Evolutionary conservation across 2,888 invertebrate genomes (phyloP).

Genomic region (Eupithecia abbreviata): DNA sequence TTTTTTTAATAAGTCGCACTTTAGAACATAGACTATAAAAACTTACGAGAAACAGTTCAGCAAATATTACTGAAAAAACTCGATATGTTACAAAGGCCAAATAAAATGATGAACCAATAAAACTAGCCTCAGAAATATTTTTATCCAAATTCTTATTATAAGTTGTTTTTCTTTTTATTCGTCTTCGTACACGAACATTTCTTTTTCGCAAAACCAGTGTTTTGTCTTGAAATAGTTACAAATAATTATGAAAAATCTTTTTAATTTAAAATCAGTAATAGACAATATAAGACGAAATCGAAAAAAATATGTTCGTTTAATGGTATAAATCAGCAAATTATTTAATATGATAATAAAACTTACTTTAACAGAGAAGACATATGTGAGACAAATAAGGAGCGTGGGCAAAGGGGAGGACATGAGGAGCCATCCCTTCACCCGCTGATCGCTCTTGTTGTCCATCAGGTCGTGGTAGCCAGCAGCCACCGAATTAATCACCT

Average conservation of each 20-base stretch:
- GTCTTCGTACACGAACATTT: too few species aligned
- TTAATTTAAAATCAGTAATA: too few species aligned
- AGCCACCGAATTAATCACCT: constrained; percentile 82
- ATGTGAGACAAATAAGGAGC: constrained; percentile 88
- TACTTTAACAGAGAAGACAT: constrained; percentile 90
- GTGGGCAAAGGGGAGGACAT: constrained; percentile 93
- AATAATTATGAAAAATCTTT: too few species aligned
- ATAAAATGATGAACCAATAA: background rate
- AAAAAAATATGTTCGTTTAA: background rate
- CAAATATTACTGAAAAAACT: background rate
- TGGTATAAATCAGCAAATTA: background rate
- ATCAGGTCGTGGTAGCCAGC: constrained; percentile 89
- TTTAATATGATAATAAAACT: constrained; percentile 46
- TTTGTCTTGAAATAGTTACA: too few species aligned
- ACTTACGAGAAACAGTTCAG: background rate
- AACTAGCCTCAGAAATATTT: background rate
- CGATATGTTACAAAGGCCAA: background rate
- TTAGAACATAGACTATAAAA: background rate
- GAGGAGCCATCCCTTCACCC: constrained; percentile 91
- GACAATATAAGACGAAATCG: too few species aligned
- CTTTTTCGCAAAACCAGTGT: too few species aligned
- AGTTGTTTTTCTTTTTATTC: too few species aligned
- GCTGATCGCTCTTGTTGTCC: constrained; percentile 93
- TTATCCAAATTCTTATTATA: background rate
- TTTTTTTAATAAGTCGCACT: background rate